A percentile compares a stretch with the other conserved stretches of the same genome.
Evolutionary conservation across 2,113 vertebrate species (phyloP).

Genomic region (Ciconia maguari): DNA sequence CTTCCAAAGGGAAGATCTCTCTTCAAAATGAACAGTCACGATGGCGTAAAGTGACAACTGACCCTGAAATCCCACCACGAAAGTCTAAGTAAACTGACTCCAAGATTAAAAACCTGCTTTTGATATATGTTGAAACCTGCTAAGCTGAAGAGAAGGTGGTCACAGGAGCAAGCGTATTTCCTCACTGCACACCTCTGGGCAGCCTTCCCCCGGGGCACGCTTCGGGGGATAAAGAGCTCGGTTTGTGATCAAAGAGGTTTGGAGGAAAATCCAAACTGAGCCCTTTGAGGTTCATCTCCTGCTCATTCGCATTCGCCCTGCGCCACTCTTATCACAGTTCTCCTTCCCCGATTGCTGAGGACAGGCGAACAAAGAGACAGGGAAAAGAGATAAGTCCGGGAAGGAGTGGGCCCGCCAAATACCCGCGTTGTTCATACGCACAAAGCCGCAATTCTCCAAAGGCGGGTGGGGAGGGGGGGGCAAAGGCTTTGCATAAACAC

Average conservation of each 20-base stretch:
- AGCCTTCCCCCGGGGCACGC: not conserved
- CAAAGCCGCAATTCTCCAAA: not conserved
- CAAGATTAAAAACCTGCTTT: not conserved
- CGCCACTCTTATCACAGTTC: not conserved
- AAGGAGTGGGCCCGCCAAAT: not conserved
- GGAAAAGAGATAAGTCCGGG: not conserved
- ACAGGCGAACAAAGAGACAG: not conserved
- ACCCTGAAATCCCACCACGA: not conserved
- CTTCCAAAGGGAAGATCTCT: not conserved
- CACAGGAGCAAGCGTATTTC: not conserved
- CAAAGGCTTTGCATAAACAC: not conserved
- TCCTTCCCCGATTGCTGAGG: not conserved
- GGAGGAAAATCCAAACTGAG: not conserved
- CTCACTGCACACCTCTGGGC: not conserved
- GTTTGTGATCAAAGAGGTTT: slow-evolving; percentile 11
- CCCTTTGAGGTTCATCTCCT: slow-evolving; percentile 4
- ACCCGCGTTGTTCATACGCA: accelerated
- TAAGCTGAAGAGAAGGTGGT: not conserved
- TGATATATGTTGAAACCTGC: not conserved
- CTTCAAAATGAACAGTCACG: not conserved
- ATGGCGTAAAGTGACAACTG: not conserved
- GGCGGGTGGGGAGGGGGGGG: not conserved
- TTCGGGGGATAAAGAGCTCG: slow-evolving; percentile 3
- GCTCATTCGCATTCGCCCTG: not conserved
- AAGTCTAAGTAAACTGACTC: not conserved